phyloP scores from a whole-genome alignment of 2,797 vertebrate species.

The Cyclopterus lumpus region DNA sequence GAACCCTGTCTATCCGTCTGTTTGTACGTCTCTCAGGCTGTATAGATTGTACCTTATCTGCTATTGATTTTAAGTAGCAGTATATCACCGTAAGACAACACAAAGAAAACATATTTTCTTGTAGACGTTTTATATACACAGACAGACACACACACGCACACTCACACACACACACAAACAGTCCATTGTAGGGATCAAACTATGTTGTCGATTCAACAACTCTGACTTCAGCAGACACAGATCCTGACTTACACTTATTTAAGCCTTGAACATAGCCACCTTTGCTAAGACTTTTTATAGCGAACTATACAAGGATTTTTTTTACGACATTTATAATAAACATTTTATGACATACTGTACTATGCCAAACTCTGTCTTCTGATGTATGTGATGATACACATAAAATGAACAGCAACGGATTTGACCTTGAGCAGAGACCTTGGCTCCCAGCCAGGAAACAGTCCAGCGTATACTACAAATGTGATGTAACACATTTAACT shows the following conservation, averaged over 20 bases:
- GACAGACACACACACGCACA: no score
- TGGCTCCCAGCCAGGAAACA: background rate
- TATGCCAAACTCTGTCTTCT: no score
- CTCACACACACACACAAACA: no score
- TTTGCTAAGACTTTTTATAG: background rate
- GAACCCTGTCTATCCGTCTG: conserved; percentile 6
- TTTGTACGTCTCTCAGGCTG: background rate
- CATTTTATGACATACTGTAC: background rate
- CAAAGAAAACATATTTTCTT: background rate
- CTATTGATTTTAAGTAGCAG: conserved; percentile 5
- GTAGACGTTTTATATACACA: no score
- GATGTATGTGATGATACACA: background rate
- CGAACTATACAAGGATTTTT: background rate
- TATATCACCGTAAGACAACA: background rate
- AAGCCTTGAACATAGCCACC: background rate
- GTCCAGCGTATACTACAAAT: background rate
- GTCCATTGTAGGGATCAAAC: background rate
- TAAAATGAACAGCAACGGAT: background rate
- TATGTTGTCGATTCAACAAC: background rate
- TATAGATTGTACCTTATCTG: background rate
- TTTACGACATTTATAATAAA: background rate
- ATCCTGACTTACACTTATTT: background rate
- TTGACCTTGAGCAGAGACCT: background rate
- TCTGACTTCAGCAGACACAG: background rate
- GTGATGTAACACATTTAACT: background rate